Conservation (phyloP, 2,113 vertebrate genomes). For the Geococcyx californianus region DNA sequence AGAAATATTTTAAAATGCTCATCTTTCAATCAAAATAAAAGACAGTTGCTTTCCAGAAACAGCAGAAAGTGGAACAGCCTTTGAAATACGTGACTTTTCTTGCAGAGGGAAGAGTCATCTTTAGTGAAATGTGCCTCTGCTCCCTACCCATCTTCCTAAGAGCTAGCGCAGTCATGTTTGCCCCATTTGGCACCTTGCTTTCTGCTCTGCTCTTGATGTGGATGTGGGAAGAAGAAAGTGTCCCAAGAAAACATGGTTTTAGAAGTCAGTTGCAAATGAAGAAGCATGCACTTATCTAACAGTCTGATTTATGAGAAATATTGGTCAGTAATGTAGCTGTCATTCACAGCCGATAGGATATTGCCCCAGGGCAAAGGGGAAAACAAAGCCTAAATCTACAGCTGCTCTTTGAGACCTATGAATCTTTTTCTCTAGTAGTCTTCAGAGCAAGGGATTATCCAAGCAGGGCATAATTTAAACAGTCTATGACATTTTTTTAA, state of each 20-base stretch:
- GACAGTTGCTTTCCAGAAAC: not conserved
- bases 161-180: not conserved
- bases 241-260: not conserved
- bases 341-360: not conserved
- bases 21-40: not conserved
- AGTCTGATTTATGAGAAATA: not conserved
- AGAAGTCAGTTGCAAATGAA: not conserved
- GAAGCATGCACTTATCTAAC: not conserved
- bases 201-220: not conserved
- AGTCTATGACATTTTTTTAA: not conserved
- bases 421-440: not conserved
- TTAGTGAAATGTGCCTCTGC: not conserved
- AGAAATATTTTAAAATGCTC: not conserved
- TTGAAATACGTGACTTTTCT: not conserved
- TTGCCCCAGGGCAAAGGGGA: not conserved
- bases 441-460: not conserved
- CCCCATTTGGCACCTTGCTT: not conserved
- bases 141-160: not conserved
- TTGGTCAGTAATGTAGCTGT: not conserved
- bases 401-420: not conserved
- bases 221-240: not conserved
- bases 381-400: conserved; percentile 4
- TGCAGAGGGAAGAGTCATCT: not conserved
- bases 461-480: not conserved
- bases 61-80: not conserved